Percentiles rank a stretch among this genome's conserved stretches.
Evolutionary conservation across 2,888 invertebrate genomes (phyloP).

Genomic region (Frankliniella intonsa): DNA sequence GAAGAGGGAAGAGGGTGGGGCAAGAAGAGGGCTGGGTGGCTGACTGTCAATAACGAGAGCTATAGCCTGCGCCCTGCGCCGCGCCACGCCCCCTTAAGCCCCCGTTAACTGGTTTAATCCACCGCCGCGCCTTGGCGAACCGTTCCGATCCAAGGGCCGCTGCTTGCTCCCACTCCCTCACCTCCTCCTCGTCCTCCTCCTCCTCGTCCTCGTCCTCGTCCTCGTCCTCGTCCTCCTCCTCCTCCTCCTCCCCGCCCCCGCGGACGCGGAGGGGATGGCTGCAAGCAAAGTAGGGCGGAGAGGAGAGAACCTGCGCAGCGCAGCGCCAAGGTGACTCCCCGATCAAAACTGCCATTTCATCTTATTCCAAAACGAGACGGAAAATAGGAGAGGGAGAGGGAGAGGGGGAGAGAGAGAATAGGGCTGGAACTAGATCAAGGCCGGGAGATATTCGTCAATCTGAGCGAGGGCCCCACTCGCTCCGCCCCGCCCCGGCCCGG

Average conservation of each 20-base stretch:
- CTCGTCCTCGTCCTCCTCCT: too few species aligned
- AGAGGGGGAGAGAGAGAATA: background rate
- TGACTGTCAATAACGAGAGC: background rate
- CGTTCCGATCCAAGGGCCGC: background rate
- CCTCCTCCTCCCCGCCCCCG: too few species aligned
- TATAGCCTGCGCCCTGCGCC: background rate
- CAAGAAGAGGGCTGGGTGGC: background rate
- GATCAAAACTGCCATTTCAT: background rate
- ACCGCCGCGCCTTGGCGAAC: background rate
- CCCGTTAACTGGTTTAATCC: background rate
- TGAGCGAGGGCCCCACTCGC: too few species aligned
- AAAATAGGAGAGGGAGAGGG: constrained; percentile 7
- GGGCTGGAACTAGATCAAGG: too few species aligned
- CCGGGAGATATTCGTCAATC: too few species aligned
- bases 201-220: too few species aligned
- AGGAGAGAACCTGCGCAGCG: too few species aligned
- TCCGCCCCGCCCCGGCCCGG: too few species aligned
- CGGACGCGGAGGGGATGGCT: too few species aligned
- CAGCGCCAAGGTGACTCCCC: too few species aligned
- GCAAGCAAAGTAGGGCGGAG: too few species aligned
- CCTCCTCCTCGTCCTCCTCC: too few species aligned
- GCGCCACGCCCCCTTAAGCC: background rate
- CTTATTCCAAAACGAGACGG: background rate
- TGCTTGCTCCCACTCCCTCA: background rate
- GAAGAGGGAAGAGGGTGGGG: background rate